Evolutionary conservation across 2,888 invertebrate species (phyloP), one percentile per base, ranked within the genome.

Genomic region (Pristionchus japonicus): DNA sequence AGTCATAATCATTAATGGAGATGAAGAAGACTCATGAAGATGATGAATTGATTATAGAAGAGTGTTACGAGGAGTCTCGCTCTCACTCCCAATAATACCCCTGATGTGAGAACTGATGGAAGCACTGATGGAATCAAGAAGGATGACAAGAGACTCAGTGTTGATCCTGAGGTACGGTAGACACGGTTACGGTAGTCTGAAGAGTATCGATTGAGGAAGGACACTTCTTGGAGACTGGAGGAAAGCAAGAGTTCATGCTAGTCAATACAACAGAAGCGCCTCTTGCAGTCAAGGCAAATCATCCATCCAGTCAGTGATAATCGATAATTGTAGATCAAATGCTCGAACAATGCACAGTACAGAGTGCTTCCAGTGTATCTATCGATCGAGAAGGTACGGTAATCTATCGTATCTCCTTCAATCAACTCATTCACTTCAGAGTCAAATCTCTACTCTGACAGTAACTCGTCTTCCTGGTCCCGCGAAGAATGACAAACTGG

Each of bases 401-500:
- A 17, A 49, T 31, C 70, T 80, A 80, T 47, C 80, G 47, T 47
- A 11, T 11, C 17, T n/a, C 17, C 20, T 17, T 49, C 9, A 20
- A 31, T 34, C 27, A 3, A 17, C n/a, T 34, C 11, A 1, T 80
- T 47, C 9, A n/a, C n/a, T n/a, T n/a, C n/a, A n/a, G n/a, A n/a
- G n/a, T n/a, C n/a, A n/a, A n/a, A n/a, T n/a, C n/a, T 52, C 83
- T 3, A 34, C 86, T 17, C 37, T 86, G 15, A 31, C 86, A 17
- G 86, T 86, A 17, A 86, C 64, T 67, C 34, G 86, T 61, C 17
- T 49, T 13, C 11, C 40, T 15, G 86, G 86, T 27, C 67, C 86
- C 20, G 37, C 86, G 13, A 64, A 67, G 64, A 67, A 43, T 67
- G 86, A 86, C 40, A 86, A 86, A 23, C 17, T 86, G 31, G 64